Evolutionary conservation across 2,797 vertebrate genomes (phyloP).

Genomic region (Uromys caudimaculatus): DNA sequence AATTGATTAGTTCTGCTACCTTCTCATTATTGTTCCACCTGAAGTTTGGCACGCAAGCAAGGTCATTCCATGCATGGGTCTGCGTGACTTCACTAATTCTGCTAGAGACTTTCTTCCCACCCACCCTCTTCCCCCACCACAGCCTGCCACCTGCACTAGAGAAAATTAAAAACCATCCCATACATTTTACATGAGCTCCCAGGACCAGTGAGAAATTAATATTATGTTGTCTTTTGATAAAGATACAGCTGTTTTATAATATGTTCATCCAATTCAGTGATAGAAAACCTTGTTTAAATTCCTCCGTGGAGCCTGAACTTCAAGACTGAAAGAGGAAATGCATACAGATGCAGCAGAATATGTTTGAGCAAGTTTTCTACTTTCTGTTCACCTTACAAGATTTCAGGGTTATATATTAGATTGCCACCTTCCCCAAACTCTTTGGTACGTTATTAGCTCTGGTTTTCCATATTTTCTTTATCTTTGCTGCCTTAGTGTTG

Average conservation of each 20-base stretch:
- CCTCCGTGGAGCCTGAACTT: slow-evolving; percentile 72
- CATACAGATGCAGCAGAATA: not conserved
- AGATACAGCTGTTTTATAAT: slow-evolving; percentile 84
- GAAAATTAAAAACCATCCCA: slow-evolving; percentile 88
- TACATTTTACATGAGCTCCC: slow-evolving; percentile 89
- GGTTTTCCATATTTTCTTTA: slow-evolving; percentile 4
- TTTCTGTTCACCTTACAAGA: slow-evolving; percentile 53
- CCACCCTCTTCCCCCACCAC: slow-evolving; percentile 24
- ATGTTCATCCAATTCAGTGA: slow-evolving; percentile 84
- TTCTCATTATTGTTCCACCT: slow-evolving; percentile 60
- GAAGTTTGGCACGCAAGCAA: slow-evolving; percentile 72
- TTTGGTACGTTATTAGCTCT: slow-evolving; percentile 1
- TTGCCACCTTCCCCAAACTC: not conserved
- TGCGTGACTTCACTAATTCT: slow-evolving; percentile 60
- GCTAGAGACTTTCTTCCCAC: not conserved
- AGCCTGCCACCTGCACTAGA: slow-evolving; percentile 78
- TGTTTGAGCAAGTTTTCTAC: slow-evolving; percentile 40
- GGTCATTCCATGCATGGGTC: slow-evolving; percentile 45
- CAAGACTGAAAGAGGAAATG: slow-evolving; percentile 60
- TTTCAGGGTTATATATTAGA: slow-evolving; percentile 2
- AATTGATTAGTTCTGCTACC: slow-evolving; percentile 83
- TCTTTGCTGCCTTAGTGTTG: not conserved
- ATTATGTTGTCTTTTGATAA: slow-evolving; percentile 88
- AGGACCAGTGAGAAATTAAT: slow-evolving; percentile 87
- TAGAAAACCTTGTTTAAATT: slow-evolving; percentile 83